phyloP scores from a whole-genome alignment of 2,888 invertebrate genomes.

The Junonia oenone region DNA sequence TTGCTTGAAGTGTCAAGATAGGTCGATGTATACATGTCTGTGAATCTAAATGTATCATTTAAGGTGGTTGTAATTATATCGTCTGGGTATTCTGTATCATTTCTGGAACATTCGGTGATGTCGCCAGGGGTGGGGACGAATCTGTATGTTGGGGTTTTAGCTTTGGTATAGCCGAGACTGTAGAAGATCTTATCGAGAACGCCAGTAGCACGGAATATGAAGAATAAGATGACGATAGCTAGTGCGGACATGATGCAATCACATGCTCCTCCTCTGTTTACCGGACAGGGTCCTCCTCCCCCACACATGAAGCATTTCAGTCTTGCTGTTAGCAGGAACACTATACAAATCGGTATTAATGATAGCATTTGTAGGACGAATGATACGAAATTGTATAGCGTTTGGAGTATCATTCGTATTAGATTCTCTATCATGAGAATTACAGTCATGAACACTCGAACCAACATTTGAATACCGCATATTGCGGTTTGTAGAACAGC shows the following conservation, averaged over 20 bases:
- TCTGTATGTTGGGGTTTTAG: slow-evolving; percentile 31
- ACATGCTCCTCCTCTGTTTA: slow-evolving; percentile 52
- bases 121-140: slow-evolving; percentile 53
- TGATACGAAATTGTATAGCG: slow-evolving; percentile 62
- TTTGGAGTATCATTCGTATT: slow-evolving; percentile 58
- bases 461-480: slow-evolving; percentile 62
- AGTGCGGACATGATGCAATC: slow-evolving; percentile 59
- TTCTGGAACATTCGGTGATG: slow-evolving; percentile 53
- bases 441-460: slow-evolving; percentile 61
- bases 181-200: slow-evolving; percentile 58
- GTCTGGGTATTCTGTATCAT: slow-evolving; percentile 37
- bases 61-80: not conserved
- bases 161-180: slow-evolving; percentile 55
- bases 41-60: not conserved
- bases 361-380: slow-evolving; percentile 60
- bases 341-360: slow-evolving; percentile 58
- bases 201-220: slow-evolving; percentile 58
- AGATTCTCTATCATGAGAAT: slow-evolving; percentile 65
- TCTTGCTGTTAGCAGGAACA: slow-evolving; percentile 54
- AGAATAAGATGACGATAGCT: slow-evolving; percentile 50
- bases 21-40: slow-evolving; percentile 2
- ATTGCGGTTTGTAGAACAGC: slow-evolving; percentile 48
- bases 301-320: slow-evolving; percentile 62
- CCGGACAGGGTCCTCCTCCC: slow-evolving; percentile 56
- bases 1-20: not conserved